Base-by-base conservation (phyloP, 2,888 invertebrate species). In the Stratiomys singularior region DNA sequence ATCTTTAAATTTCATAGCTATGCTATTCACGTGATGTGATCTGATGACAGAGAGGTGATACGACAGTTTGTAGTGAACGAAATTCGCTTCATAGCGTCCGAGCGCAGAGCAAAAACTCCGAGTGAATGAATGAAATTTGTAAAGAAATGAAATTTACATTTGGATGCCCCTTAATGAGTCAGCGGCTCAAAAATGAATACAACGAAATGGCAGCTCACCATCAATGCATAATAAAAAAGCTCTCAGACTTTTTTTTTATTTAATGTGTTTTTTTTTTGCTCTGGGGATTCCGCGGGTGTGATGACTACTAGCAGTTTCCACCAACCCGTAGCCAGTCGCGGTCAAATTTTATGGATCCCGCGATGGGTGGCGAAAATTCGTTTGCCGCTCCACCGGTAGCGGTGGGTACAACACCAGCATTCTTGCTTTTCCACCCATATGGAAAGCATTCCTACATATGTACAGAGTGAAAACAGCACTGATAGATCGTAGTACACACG, bases 141-240 rank as follows among this genome's bases (percentile, higher is more conserved):
- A 25, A 60, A 23, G 58, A 60, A 60, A 60, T 60, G 23, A 60
- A 60, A 60, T 60, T 60, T 60, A 60, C 58, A 60, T 60, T 60
- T 60, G 58, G 58, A 18, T 60, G 58, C 23, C 25, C 11, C 18
- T 2, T 60, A 60, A 60, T 60, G 58, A 60, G 58, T 60, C 58
- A 60, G 4, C 37, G 9, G 9, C 9, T 37, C 37, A 37, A 37
- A 60, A 21, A 25, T 4, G 1, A 23, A 60, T 23, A 1, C 2
- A 23, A 18, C 15, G 21, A 21, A 4, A 23, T 25, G 58, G 23
- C 15, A 52, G 52, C 15, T 37, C 18, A n/a, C 15, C n/a, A 15
- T 13, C 15, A 52, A 13, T 13, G 52, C 52, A 60, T 60, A 60
- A 60, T 60, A 25, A 60, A 60, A 60, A 60, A 18, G 3, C 3